A percentile compares a stretch with the other conserved stretches of the same genome.
Conservation (phyloP, 2,888 invertebrate genomes). For the Dasysyrphus tricinctus region DNA sequence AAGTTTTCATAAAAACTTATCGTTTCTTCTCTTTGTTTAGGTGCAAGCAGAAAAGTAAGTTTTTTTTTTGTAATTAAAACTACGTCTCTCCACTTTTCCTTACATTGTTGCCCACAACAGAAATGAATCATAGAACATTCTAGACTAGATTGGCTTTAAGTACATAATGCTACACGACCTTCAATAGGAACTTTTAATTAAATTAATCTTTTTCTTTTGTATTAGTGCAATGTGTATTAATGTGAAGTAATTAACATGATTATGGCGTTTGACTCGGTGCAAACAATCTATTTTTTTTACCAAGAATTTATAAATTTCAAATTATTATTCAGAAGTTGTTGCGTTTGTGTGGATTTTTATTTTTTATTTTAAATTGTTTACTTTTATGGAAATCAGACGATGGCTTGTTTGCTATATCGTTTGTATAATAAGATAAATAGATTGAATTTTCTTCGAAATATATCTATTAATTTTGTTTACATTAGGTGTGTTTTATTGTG, state of each 20-base stretch:
- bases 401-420: background rate
- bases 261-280: background rate
- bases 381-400: background rate
- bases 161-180: constrained; percentile 5
- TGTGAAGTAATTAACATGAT: constrained; percentile 13
- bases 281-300: background rate
- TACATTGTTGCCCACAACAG: too few species aligned
- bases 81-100: background rate
- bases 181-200: constrained; percentile 12
- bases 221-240: constrained; percentile 2
- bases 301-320: background rate
- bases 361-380: background rate
- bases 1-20: constrained; percentile 5
- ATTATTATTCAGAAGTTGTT: background rate
- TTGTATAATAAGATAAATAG: background rate
- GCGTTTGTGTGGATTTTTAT: background rate
- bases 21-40: background rate
- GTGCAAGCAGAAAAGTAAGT: background rate
- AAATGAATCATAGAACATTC: constrained; percentile 19
- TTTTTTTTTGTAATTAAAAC: background rate
- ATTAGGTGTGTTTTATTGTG: too few species aligned
- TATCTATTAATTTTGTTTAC: too few species aligned
- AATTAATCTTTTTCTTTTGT: constrained; percentile 23
- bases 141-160: background rate
- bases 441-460: background rate